Percentiles rank a stretch among this genome's conserved stretches.
These are phyloP conservation scores for Sinosuthora webbiana DNA, from an alignment of 2,113 vertebrate genomes.

Conservation along the genomic window DNA sequence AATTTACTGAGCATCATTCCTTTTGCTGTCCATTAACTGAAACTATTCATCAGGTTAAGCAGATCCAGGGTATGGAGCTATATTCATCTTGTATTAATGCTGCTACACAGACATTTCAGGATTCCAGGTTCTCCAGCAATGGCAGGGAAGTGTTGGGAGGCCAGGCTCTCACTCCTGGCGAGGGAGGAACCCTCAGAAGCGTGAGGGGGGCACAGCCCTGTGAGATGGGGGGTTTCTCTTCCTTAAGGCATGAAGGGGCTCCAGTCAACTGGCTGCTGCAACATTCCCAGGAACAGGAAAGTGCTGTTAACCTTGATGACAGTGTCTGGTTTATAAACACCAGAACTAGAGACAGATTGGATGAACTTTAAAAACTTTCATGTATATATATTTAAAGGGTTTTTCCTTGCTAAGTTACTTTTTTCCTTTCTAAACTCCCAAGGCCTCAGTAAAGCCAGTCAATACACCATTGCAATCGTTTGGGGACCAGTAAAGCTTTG, in stretches of 20 bases:
- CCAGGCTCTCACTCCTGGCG: rapidly evolving
- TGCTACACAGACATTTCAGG: background rate
- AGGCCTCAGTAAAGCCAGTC: constrained; percentile 49
- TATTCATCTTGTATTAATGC: background rate
- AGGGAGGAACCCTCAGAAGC: background rate
- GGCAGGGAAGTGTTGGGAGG: background rate
- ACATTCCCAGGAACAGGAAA: background rate
- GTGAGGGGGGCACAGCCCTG: background rate
- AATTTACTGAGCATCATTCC: constrained; percentile 42
- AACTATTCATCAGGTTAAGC: constrained; percentile 46
- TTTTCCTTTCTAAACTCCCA: constrained; percentile 35
- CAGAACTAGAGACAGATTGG: background rate
- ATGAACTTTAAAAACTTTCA: background rate
- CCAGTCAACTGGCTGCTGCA: background rate
- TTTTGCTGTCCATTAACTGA: constrained; percentile 42
- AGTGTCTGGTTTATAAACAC: constrained; percentile 14
- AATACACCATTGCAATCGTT: constrained; percentile 49
- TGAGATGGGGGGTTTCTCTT: rapidly evolving
- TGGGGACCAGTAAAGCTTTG: constrained; percentile 66
- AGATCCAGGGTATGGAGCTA: background rate
- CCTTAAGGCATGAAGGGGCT: too few relatives aligned
- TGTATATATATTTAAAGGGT: background rate
- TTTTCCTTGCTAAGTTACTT: constrained; percentile 45
- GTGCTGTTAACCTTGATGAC: background rate
- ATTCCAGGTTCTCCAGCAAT: background rate